Evolutionary conservation across 2,113 vertebrate genomes (phyloP).

Genomic region (Pitta sordida): DNA sequence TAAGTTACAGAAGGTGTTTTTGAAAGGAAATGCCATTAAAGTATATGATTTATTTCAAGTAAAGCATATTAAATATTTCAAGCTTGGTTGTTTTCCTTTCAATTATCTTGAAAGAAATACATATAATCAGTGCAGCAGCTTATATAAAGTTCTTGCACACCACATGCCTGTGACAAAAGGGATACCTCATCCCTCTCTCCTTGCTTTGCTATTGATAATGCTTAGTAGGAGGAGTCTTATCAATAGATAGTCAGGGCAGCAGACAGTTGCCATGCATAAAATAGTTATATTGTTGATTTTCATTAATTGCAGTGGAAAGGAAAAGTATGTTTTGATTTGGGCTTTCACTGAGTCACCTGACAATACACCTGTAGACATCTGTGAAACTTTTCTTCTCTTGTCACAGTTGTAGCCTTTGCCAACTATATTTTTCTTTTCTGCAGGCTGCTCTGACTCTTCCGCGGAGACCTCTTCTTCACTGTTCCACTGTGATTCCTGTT

Average conservation of each 20-base stretch:
- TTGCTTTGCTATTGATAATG: not conserved
- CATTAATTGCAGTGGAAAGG: not conserved
- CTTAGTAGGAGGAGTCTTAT: no score
- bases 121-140: not conserved
- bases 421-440: not conserved
- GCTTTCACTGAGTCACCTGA: not conserved
- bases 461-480: constrained; percentile 89
- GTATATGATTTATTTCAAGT: not conserved
- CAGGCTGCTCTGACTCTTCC: constrained; percentile 89
- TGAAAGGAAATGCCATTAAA: not conserved
- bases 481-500: constrained; percentile 87
- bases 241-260: not conserved
- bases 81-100: not conserved
- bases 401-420: not conserved
- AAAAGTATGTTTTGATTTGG: not conserved
- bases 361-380: not conserved
- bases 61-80: not conserved
- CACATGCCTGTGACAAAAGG: not conserved
- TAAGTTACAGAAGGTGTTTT: not conserved
- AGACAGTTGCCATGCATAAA: not conserved
- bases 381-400: not conserved
- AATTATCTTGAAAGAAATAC: not conserved
- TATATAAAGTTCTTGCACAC: not conserved
- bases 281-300: not conserved
- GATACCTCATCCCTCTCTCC: not conserved